Conservation (phyloP, 2,797 vertebrate species). For the Gambusia yucatana region DNA sequence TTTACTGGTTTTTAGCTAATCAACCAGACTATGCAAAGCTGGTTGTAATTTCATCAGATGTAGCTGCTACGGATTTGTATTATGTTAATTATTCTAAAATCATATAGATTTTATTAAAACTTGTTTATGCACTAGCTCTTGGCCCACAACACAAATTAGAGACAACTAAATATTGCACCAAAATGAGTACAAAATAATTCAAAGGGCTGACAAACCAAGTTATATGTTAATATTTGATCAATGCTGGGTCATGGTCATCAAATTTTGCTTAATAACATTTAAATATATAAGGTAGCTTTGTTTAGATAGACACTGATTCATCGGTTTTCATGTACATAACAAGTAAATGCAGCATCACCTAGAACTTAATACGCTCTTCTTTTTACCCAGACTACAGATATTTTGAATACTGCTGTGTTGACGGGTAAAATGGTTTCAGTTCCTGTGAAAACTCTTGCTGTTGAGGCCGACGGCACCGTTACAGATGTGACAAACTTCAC, state of each 20-base stretch:
- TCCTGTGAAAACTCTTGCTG: conserved; percentile 86
- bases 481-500: conserved; percentile 88
- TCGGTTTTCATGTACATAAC: not conserved
- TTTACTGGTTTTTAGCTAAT: too few species aligned
- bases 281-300: not conserved
- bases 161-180: not conserved
- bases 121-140: too few species aligned
- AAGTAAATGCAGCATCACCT: not conserved
- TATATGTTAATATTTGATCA: not conserved
- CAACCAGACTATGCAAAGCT: too few species aligned
- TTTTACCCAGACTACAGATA: conserved; percentile 82
- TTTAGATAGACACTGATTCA: not conserved
- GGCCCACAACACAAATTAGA: not conserved
- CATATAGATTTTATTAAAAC: not conserved
- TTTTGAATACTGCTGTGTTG: conserved; percentile 92
- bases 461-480: conserved; percentile 86
- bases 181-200: not conserved
- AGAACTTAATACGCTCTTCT: not conserved
- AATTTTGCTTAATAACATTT: not conserved
- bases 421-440: conserved; percentile 87
- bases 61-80: not conserved
- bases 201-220: not conserved
- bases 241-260: not conserved
- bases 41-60: too few species aligned
- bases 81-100: not conserved